Percentiles rank a stretch among this genome's conserved stretches.
These are phyloP conservation scores for Beris chalybata DNA, from an alignment of 2,888 invertebrate genomes.

Conservation along the genomic window DNA sequence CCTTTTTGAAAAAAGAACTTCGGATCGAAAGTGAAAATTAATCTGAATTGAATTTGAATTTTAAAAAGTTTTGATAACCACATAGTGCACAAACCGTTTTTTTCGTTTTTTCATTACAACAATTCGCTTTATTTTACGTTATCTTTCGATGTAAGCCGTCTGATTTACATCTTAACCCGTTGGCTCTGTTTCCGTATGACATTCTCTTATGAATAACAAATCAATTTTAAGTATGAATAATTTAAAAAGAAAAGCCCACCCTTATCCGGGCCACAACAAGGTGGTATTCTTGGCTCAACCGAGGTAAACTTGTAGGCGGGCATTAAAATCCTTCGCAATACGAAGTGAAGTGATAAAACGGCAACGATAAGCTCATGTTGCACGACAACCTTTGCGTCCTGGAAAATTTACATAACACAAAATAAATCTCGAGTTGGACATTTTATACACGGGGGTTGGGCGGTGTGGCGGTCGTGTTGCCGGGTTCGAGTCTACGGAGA, in stretches of 20 bases:
- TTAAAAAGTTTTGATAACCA: too few relatives aligned
- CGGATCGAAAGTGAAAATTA: too few relatives aligned
- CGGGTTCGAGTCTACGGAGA: conserved; percentile 20
- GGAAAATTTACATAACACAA: conserved; percentile 30
- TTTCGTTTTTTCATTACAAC: too few relatives aligned
- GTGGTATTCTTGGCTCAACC: too few relatives aligned
- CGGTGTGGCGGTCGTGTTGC: too few relatives aligned
- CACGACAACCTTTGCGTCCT: conserved; percentile 26
- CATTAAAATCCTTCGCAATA: conserved; percentile 14
- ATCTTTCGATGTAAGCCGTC: neutral
- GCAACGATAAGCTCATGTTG: conserved; percentile 29
- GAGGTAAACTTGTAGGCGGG: conserved; percentile 1
- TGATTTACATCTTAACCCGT: conserved; percentile 8
- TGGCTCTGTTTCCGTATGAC: neutral
- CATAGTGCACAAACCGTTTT: too few relatives aligned
- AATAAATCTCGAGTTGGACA: conserved; percentile 32
- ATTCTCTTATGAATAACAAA: conserved; percentile 31
- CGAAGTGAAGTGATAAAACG: conserved; percentile 19
- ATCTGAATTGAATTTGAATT: too few relatives aligned
- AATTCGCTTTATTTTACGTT: conserved; percentile 2
- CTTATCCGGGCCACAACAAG: too few relatives aligned
- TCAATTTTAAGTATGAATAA: conserved; percentile 31
- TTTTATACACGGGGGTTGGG: conserved; percentile 2
- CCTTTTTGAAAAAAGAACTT: too few relatives aligned
- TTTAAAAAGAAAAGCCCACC: conserved; percentile 10